Evolutionary conservation across 2,888 invertebrate genomes (phyloP), one percentile per base, ranked within the genome.

Genomic region (Drosophila flavopinicola): DNA sequence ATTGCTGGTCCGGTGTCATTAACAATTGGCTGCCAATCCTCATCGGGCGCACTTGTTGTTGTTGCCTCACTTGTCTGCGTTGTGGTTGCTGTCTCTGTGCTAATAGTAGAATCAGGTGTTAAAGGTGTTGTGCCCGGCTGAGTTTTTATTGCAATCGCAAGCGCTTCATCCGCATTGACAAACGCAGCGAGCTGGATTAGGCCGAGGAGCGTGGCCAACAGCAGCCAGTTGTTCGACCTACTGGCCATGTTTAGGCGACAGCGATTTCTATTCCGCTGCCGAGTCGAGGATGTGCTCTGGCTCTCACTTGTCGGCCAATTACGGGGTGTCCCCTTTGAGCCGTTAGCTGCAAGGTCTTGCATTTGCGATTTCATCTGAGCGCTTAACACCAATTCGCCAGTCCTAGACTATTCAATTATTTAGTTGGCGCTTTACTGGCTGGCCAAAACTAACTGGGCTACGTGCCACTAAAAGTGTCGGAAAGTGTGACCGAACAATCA

Each of bases 251-350:
- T 61, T 52, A 66, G 54, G 61, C 49, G 52, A 29, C 51, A 63
- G 65, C 70, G 70, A 75, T 75, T 82, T 85, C 83, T 75, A 73
- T 63, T 73, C 27, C 42, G 30, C 27, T 39, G 30, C 13, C 20
- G 41, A 33, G 41, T 74, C 30, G 79, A 82, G 83, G 80, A 85
- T 78, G 76, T 85, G 66, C 75, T 74, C 42, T 58, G 75, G 70
- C 76, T 68, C 71, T 72, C 75, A 78, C 70, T 78, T 52, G 54
- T 48, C 51, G 37, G 57, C 83, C 72, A 67, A 78, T 78, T 78
- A 82, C 32, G 66, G 78, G 35, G 61, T 56, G 66, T 48, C 38
- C 44, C 35, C 59, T 54, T 47, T 51, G 48, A 78, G 9, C 11
- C 61, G 38, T 57, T 42, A 9, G 42, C 24, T 29, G 38, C 52